Conservation (phyloP, 2,888 invertebrate species). For the Nemapogon koenigi region DNA sequence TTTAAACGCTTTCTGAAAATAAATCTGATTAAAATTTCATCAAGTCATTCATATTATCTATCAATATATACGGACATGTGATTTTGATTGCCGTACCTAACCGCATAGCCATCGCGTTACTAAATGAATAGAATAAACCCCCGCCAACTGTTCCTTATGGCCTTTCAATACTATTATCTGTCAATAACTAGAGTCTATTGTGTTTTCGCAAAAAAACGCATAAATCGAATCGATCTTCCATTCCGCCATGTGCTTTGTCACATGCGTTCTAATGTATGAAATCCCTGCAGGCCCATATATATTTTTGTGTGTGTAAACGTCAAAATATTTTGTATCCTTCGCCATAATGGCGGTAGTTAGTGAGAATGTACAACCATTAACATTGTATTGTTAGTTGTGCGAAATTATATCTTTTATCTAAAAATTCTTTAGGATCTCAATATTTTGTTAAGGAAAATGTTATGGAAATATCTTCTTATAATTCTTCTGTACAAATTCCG, state of each 20-base stretch:
- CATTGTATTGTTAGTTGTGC: slow-evolving; percentile 37
- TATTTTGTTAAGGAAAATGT: too few species aligned
- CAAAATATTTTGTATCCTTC: slow-evolving; percentile 62
- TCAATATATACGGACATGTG: slow-evolving; percentile 57
- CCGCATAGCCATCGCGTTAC: slow-evolving; percentile 57
- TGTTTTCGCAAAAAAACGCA: slow-evolving; percentile 50
- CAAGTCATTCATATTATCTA: too few species aligned
- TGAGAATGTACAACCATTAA: slow-evolving; percentile 28
- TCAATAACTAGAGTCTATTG: slow-evolving; percentile 56
- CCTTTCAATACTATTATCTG: slow-evolving; percentile 45
- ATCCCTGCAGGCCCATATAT: slow-evolving; percentile 51
- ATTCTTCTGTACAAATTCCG: too few species aligned
- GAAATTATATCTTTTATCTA: slow-evolving; percentile 24
- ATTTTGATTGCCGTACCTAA: slow-evolving; percentile 60
- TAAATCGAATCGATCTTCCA: slow-evolving; percentile 61
- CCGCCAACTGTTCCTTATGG: slow-evolving; percentile 46
- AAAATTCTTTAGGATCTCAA: slow-evolving; percentile 32
- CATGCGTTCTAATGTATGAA: slow-evolving; percentile 31
- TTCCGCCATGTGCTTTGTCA: slow-evolving; percentile 44
- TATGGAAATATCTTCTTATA: too few species aligned
- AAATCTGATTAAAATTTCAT: too few species aligned
- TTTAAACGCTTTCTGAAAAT: too few species aligned
- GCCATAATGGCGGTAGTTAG: slow-evolving; percentile 44
- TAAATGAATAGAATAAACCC: slow-evolving; percentile 32
- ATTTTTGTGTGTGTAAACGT: slow-evolving; percentile 46